Evolutionary conservation across 2,113 vertebrate species (phyloP).

Genomic region (Thryonomys swinderianus): DNA sequence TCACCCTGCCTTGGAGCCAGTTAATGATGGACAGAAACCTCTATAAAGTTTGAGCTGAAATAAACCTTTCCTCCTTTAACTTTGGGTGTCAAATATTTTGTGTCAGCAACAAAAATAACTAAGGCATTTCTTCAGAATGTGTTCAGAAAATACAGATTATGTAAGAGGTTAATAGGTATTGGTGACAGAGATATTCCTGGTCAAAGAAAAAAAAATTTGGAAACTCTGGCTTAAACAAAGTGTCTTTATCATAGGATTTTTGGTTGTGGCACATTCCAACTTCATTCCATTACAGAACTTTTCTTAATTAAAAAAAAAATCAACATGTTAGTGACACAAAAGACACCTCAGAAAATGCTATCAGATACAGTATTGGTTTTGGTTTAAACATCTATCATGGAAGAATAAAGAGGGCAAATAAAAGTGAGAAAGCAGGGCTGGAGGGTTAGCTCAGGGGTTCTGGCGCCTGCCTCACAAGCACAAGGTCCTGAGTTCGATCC

Average conservation of each 20-base stretch:
- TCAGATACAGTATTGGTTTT: background rate
- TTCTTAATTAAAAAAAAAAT: background rate
- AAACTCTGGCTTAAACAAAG: background rate
- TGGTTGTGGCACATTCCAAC: background rate
- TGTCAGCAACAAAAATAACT: background rate
- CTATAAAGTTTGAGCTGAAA: background rate
- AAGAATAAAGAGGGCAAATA: background rate
- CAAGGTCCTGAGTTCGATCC: no score
- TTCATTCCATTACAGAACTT: background rate
- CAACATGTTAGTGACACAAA: background rate
- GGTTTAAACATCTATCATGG: background rate
- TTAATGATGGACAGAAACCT: background rate
- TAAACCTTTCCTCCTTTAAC: background rate
- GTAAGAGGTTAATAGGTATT: background rate
- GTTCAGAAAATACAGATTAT: constrained; percentile 10
- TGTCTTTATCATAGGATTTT: background rate
- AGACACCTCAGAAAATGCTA: background rate
- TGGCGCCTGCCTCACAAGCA: no score
- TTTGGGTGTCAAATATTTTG: background rate
- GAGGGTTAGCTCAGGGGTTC: no score
- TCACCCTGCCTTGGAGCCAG: background rate
- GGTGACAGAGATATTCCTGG: background rate
- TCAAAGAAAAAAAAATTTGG: background rate
- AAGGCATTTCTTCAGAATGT: background rate
- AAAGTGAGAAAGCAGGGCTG: background rate